A percentile compares a stretch with the other conserved stretches of the same genome.
Evolutionary conservation across 2,797 vertebrate genomes (phyloP).

Genomic region (Eutrigla gurnardus): DNA sequence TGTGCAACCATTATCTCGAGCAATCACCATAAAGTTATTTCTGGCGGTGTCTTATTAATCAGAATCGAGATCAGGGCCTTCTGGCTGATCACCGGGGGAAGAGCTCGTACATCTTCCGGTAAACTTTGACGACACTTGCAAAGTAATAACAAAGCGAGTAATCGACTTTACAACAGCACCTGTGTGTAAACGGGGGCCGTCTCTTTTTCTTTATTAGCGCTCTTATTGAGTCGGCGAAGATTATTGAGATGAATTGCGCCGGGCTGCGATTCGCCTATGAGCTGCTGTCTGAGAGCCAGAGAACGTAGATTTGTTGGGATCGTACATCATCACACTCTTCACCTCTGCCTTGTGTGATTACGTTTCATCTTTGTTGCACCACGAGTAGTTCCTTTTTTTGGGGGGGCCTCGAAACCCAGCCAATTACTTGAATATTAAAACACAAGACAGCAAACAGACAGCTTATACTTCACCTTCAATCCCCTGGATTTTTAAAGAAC

Average conservation of each 20-base stretch:
- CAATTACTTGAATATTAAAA: slow-evolving; percentile 75
- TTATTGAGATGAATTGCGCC: slow-evolving; percentile 74
- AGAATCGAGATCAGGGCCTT: slow-evolving; percentile 22
- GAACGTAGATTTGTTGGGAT: slow-evolving; percentile 64
- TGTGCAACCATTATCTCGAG: slow-evolving; percentile 33
- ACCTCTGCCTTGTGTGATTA: slow-evolving; percentile 52
- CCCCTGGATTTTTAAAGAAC: slow-evolving; percentile 60
- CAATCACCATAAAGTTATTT: slow-evolving; percentile 26
- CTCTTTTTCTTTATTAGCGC: slow-evolving; percentile 30
- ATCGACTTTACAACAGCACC: slow-evolving; percentile 43
- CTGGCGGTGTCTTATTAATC: slow-evolving; percentile 32
- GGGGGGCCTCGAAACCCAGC: slow-evolving; percentile 52
- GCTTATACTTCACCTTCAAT: slow-evolving; percentile 51
- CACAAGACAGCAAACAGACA: slow-evolving; percentile 63
- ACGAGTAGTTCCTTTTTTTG: slow-evolving; percentile 49
- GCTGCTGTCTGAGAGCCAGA: slow-evolving; percentile 49
- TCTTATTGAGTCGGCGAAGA: slow-evolving; percentile 40
- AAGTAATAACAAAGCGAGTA: slow-evolving; percentile 44
- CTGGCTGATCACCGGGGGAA: slow-evolving; percentile 1
- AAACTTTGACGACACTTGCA: slow-evolving; percentile 43
- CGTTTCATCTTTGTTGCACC: slow-evolving; percentile 48
- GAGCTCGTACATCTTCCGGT: slow-evolving; percentile 19
- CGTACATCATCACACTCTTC: slow-evolving; percentile 70
- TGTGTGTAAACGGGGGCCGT: slow-evolving; percentile 24
- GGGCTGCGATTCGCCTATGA: slow-evolving; percentile 29